Evolutionary conservation across 1,140 invertebrate species (phyloP), one percentile per base, ranked within the genome.

Genomic region (Leptoteleia sp.): DNA sequence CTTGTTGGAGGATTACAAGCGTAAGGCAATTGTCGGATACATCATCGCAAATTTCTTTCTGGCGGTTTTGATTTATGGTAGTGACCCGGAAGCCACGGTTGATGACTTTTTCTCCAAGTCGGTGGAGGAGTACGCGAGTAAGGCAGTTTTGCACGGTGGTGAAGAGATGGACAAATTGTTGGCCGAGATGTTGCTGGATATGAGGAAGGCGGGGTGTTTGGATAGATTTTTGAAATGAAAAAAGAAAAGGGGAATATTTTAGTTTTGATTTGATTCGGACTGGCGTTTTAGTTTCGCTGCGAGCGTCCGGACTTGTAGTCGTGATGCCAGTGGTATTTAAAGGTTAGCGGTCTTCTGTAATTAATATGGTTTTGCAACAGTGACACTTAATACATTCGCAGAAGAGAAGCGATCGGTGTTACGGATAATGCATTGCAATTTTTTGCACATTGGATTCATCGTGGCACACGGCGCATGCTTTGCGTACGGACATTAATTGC

Each of bases 1-100:
- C 11, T 16, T 81, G 1, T 3, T 75, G 6, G 29, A 62, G 4
- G 70, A 81, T 68, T 81, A 81, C 8, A 78, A 76, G 47, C 15
- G 4, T 0, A 67, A 68, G 4, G 75, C 47, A 0, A 57, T 81
- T 35, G 11, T 43, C 8, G 79, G 79, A 37, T 81, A 40, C 11
- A 17, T 70, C 4, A 68, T 81, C 0, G 65, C 71, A 0, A 12
- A 47, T 0, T 71, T 72, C 19, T 81, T 78, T 16, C 35, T 80
- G 11, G 40, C 61, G 0, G 31, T 64, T 1, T 45, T 76, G 7
- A 57, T 76, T 11, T 48, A 65, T 33, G 48, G 42, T 4, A 1
- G 0, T 16, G 22, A n/a, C 4, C 13, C 35, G 0, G 43, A 62
- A 5, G 13, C 12, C 8, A 0, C 33, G 2, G 4, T 27, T 3